Base-by-base conservation (phyloP, 2,888 invertebrate genomes). In the Cabera pusaria region DNA sequence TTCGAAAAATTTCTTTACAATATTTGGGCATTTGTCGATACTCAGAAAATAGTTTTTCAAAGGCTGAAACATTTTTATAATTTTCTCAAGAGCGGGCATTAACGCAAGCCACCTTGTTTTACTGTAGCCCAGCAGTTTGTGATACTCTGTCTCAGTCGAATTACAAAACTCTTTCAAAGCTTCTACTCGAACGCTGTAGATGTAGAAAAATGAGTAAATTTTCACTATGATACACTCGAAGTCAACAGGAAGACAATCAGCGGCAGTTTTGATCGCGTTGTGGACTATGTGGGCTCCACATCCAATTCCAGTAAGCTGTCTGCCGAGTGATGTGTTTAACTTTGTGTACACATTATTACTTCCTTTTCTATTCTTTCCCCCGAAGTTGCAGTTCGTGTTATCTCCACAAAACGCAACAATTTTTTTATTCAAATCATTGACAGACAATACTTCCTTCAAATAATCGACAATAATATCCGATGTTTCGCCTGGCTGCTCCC, bases 311-410 rank as follows among this genome's bases (percentile, higher is more conserved):
- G 24, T 33, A 4, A 40, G 23, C 7, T 39, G 9, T 19, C 28
- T 23, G 1, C 29, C n/a, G 1, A 37, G 6, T 17, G 5, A 0
- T 1, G 22, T 6, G 19, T 29, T 37, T 6, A 37, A 20, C 5
- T 20, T 14, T n/a, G 14, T 10, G 7, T 1, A 24, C n/a, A 37
- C 20, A 20, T 37, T 37, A 28, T 28, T 11, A 1, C 36, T 28
- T 9, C 28, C 17, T 26, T 23, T 28, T 23, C 44, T 6, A 26
- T 37, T 27, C 6, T 56, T 34, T 4, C 61, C 64, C 9, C 66
- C 64, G 46, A 69, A 68, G 46, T 68, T 69, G n/a, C 54, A 55
- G 44, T 66, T 67, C 8, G 55, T 54, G 41, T 71, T 68, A 29
- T 64, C 63, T 14, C 48, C 64, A 14, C 54, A 52, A 33, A 63